Percentiles rank a stretch among this genome's conserved stretches.
These are phyloP conservation scores for Thereva nobilitata DNA, from an alignment of 2,888 invertebrate genomes.

Conservation along the genomic window DNA sequence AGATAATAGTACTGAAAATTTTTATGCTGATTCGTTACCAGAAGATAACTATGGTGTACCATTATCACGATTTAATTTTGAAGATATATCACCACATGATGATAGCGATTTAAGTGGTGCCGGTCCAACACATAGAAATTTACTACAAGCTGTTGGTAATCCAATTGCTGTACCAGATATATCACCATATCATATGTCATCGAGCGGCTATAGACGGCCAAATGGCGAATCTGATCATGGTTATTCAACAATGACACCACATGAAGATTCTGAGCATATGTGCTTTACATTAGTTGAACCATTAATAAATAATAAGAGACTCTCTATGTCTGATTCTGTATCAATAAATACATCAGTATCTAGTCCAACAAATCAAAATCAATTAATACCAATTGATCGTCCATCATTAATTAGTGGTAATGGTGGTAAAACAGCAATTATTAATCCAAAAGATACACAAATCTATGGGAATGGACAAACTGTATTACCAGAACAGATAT, in stretches of 20 bases:
- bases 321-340: conserved; percentile 64
- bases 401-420: background rate
- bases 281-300: conserved; percentile 74
- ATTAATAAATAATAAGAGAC: conserved; percentile 60
- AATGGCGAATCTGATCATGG: conserved; percentile 81
- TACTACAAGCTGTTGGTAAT: conserved; percentile 64
- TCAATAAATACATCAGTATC: conserved; percentile 62
- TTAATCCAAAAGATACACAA: background rate
- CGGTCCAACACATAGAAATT: conserved; percentile 63
- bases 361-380: conserved; percentile 54
- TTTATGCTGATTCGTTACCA: conserved; percentile 61
- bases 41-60: conserved; percentile 66
- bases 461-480: conserved; percentile 45
- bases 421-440: background rate
- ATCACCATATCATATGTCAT: conserved; percentile 85
- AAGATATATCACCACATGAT: conserved; percentile 62
- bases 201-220: conserved; percentile 70
- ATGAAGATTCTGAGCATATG: conserved; percentile 84
- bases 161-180: conserved; percentile 69
- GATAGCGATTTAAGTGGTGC: conserved; percentile 58
- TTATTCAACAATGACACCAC: conserved; percentile 92
- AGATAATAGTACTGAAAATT: conserved; percentile 57
- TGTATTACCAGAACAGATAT: conserved; percentile 46
- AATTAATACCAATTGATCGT: conserved; percentile 16
- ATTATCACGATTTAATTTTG: conserved; percentile 74